Base-by-base conservation (phyloP, 1,140 invertebrate species). In the Bombus confusus region DNA sequence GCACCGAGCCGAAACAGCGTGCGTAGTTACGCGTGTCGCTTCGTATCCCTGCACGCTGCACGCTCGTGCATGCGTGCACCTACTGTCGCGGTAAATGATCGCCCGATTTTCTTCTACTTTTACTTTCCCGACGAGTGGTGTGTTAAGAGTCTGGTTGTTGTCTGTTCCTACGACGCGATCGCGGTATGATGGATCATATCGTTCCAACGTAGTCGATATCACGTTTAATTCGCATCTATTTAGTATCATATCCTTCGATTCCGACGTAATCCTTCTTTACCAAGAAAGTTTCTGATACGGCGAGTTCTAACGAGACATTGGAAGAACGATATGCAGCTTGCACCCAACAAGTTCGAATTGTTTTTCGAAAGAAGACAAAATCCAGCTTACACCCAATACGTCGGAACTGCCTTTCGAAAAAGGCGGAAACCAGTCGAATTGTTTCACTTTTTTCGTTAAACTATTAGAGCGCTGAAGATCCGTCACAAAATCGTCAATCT, bases 1-100 rank as follows among this genome's bases (percentile, higher is more conserved):
- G 81, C 79, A 74, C 41, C 75, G 85, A 90, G 68, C 86, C 86
- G 68, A 89, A 89, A 89, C 88, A 79, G 78, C 47, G 39, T 85
- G 39, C 64, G 13, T n/a, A 15, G 62, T 76, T 66, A 41, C 75
- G 43, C n/a, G 41, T 15, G 71, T 34, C 43, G 34, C 34, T 28
- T 28, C 75, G 59, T n/a, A 18, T 10, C 37, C 8, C 57, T 6
- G 31, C 10, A 34, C 25, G 25, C 25, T 37, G 68, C 28, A 34
- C 73, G 9, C 41, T 28, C 31, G 39, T 57, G 39, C 31, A 37
- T 59, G 31, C 73, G 31, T 31, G 9, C 31, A 73, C 34, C 47
- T 18, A 43, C 15, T 41, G 72, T 75, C 81, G 8, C 41, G 1
- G 18, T 83, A 57, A 83, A 77, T 81, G 37, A 81, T 73, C 31